Base-by-base conservation (phyloP, 1,140 invertebrate species). In the Aphelinus atriplicis region DNA sequence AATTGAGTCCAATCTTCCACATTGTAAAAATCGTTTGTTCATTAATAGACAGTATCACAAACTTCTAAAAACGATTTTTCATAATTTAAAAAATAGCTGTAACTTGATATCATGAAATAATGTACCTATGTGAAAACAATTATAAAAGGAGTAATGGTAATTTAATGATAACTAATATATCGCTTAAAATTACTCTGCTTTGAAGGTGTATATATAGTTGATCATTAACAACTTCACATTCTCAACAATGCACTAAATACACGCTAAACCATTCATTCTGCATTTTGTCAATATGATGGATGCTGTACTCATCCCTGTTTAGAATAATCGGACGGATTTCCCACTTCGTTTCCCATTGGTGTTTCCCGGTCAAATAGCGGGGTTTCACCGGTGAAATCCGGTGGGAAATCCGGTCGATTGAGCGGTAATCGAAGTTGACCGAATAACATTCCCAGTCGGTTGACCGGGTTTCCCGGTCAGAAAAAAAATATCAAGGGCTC, bases 91-190 rank as follows among this genome's bases (percentile, higher is more conserved):
- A 48, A 45, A 79, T 76, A 80, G 73, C 69, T 77, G 75, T 76
- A 78, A 68, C 66, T 76, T 80, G 71, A 69, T 80, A 80, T 79
- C 80, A 74, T 81, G 65, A 75, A 77, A 75, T 73, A 79, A 72
- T 80, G 80, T 80, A 83, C 78, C 80, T 79, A 81, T 82, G 78
- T 78, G 73, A 78, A 69, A 74, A 71, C 67, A 46, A 75, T 66
- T 76, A 45, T 71, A 76, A 70, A 61, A 71, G 69, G 63, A 71
- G 57, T 70, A 75, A 75, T 65, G 53, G 47, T 71, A 75, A 75
- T 71, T 75, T 71, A 47, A 75, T 71, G 71, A 60, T 26, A 26
- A 26, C 64, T 75, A 71, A 65, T 75, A 68, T 75, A 75, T 66
- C 46, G 62, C 68, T 71, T 75, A 75, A 61, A 75, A 43, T 71